These are phyloP conservation scores for Burhinus oedicnemus DNA, from an alignment of 2,113 vertebrate species.

Conservation along the genomic window DNA sequence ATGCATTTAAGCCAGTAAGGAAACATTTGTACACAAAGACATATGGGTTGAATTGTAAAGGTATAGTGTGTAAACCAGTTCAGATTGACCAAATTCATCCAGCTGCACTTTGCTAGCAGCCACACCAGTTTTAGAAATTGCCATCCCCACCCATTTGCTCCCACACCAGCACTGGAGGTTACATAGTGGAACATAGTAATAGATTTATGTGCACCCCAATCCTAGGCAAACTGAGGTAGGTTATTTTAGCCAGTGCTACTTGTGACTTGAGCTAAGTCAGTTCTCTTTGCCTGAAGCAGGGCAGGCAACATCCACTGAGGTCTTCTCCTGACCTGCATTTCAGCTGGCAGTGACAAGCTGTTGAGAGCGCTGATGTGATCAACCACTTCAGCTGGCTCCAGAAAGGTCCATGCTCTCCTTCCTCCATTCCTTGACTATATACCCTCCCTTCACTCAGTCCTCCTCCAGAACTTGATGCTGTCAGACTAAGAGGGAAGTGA, in stretches of 20 bases:
- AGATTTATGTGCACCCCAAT: background rate
- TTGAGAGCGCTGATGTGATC: background rate
- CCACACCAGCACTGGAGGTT: background rate
- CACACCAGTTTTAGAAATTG: background rate
- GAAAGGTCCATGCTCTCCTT: background rate
- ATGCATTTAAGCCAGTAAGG: background rate
- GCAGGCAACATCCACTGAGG: background rate
- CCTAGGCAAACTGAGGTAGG: background rate
- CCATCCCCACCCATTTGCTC: background rate
- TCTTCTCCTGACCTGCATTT: background rate
- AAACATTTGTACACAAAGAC: background rate
- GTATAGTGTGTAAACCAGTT: background rate
- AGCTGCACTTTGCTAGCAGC: background rate
- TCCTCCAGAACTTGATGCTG: background rate
- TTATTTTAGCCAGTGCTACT: background rate
- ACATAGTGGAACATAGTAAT: background rate
- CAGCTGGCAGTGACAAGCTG: background rate
- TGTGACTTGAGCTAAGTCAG: background rate
- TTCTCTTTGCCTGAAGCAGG: background rate
- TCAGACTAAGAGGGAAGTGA: background rate
- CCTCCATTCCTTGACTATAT: background rate
- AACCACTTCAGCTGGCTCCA: background rate
- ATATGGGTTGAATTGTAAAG: background rate
- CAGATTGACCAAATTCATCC: background rate
- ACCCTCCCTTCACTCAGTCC: background rate